Conservation (phyloP, 2,797 vertebrate genomes). For the Gymnoscopelus braueri region DNA sequence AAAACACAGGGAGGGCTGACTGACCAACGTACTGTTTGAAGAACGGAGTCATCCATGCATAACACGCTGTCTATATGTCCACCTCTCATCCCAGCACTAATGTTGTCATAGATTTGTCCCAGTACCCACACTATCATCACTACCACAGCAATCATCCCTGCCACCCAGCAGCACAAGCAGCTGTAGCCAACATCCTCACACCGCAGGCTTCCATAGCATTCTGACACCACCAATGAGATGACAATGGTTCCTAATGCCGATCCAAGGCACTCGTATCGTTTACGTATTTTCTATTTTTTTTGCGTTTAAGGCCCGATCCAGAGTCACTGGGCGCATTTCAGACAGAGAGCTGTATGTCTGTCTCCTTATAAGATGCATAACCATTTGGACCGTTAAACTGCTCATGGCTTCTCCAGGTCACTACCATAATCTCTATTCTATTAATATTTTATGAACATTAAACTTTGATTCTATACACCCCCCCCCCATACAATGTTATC, state of each 20-base stretch:
- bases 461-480: not conserved
- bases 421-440: not conserved
- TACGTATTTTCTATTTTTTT: not conserved
- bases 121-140: not conserved
- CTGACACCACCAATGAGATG: too few relatives aligned
- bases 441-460: not conserved
- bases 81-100: too few relatives aligned
- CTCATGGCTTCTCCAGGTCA: not conserved
- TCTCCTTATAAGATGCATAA: too few relatives aligned
- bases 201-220: too few relatives aligned
- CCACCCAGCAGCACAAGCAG: too few relatives aligned
- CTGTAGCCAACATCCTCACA: too few relatives aligned
- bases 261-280: conserved; percentile 40
- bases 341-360: not conserved
- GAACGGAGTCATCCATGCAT: too few relatives aligned
- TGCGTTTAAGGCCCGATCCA: not conserved
- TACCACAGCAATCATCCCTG: conserved; percentile 5
- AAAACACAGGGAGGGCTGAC: too few relatives aligned
- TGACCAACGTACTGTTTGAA: too few relatives aligned
- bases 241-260: not conserved
- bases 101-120: not conserved
- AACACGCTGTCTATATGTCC: too few relatives aligned
- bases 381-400: not conserved
- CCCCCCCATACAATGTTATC: not conserved
- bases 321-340: not conserved